These are phyloP conservation scores for Leuctra nigra DNA, from an alignment of 2,888 invertebrate genomes.

Conservation along the genomic window DNA sequence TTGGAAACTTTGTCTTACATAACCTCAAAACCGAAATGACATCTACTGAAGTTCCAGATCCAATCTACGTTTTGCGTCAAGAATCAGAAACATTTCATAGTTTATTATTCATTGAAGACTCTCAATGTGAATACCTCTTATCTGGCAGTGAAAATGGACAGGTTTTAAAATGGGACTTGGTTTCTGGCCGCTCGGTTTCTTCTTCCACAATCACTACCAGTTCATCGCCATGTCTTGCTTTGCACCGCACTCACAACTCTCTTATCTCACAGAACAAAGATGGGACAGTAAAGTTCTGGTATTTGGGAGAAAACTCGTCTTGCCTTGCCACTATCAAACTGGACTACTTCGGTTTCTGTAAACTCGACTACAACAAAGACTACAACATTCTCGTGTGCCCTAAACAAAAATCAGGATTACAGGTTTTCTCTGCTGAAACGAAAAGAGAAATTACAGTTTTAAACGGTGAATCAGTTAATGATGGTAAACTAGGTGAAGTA, in stretches of 20 bases:
- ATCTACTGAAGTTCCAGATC: slow-evolving; percentile 62
- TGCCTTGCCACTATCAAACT: slow-evolving; percentile 50
- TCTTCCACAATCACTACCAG: not conserved
- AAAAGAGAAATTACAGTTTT: too few relatives aligned
- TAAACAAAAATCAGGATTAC: slow-evolving; percentile 44
- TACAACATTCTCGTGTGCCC: slow-evolving; percentile 41
- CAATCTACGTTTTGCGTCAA: slow-evolving; percentile 63
- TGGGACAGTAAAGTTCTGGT: slow-evolving; percentile 61
- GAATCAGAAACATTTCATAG: slow-evolving; percentile 68
- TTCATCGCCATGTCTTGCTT: slow-evolving; percentile 47
- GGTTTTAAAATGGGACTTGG: not conserved
- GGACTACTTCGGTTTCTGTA: slow-evolving; percentile 62
- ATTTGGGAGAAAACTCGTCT: slow-evolving; percentile 48
- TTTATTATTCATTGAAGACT: slow-evolving; percentile 48
- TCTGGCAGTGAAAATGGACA: not conserved
- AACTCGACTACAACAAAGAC: slow-evolving; percentile 31
- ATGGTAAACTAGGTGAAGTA: slow-evolving; percentile 50
- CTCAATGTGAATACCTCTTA: not conserved
- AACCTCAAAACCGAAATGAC: not conserved
- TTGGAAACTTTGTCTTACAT: too few relatives aligned
- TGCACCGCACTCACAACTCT: slow-evolving; percentile 52
- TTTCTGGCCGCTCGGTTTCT: not conserved
- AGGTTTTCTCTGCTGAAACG: slow-evolving; percentile 42
- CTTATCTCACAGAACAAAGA: slow-evolving; percentile 70
- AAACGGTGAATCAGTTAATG: slow-evolving; percentile 39